Base-by-base conservation (phyloP, 2,797 vertebrate species). In the Tinamus major region DNA sequence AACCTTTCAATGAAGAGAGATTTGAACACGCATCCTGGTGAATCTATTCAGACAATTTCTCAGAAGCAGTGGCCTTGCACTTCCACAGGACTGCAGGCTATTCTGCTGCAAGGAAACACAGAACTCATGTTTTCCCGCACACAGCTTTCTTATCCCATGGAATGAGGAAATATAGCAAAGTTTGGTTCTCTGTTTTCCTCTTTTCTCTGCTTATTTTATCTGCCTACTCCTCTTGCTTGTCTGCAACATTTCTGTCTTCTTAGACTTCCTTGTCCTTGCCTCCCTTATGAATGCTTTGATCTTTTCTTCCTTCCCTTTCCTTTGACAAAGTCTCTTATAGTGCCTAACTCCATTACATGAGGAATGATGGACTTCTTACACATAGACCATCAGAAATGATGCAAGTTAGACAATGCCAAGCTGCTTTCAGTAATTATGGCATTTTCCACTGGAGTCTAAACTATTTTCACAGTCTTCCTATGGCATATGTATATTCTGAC, bases 141-240 rank as follows among this genome's bases (percentile, higher is more conserved):
- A 21, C 2, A 9, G 26, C 19, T 72, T 76, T 67, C 42, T 76
- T 58, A 46, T 2, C 3, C 19, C 8, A 35, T 1, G 49, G 37
- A 64, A 68, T 23, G 11, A 55, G 33, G 49, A 75, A 81, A 76
- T 5, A 23, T 18, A 85, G 19, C 5, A 29, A 20, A 27, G 5
- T 71, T 78, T 48, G 6, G 46, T 70, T 6, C 19, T 58, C 2
- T 62, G 16, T 8, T 26, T 37, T 0, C 0, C 6, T 1, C 1
- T 35, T 59, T 76, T 80, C 94, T 64, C 44, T 58, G 13, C 31
- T 48, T 74, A 13, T 14, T 26, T 89, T 79, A 35, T 55, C 15
- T 29, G 13, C 27, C 81, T 53, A 23, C 27, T 71, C 3, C 5
- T 41, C 35, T 74, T n/a, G 23, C 4, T 46, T 59, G 8, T 46